Evolutionary conservation across 1,140 invertebrate species (phyloP).

Genomic region (Penaeus vannamei): DNA sequence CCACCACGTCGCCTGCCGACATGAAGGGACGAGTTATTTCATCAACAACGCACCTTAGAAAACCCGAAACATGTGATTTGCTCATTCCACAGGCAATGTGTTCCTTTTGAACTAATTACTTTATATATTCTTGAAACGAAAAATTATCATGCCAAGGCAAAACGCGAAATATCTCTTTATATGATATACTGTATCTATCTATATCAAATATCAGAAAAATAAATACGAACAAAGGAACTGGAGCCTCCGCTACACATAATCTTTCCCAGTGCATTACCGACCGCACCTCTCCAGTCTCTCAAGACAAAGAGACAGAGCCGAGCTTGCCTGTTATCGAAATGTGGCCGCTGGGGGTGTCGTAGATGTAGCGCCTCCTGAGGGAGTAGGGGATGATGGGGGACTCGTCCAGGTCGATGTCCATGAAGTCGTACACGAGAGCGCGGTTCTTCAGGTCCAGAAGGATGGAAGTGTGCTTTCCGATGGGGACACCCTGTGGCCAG

Average conservation of each 20-base stretch:
- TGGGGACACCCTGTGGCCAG: conserved; percentile 72
- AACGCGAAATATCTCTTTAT: no score
- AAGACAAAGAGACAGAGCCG: not conserved
- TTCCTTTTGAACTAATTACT: no score
- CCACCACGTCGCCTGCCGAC: conserved; percentile 75
- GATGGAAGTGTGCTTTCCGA: conserved; percentile 77
- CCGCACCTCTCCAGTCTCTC: not conserved
- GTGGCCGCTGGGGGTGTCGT: conserved; percentile 73
- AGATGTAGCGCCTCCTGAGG: conserved; percentile 76
- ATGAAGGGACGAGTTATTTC: not conserved
- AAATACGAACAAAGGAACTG: no score
- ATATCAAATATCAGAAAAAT: no score
- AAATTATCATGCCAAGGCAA: no score
- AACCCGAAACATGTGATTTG: not conserved
- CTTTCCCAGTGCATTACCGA: not conserved
- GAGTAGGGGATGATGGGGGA: conserved; percentile 76
- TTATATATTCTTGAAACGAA: no score
- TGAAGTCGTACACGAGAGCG: conserved; percentile 75
- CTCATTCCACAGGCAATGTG: no score
- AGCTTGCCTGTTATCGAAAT: conserved; percentile 74
- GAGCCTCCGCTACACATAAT: no score
- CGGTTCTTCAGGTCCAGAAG: conserved; percentile 77
- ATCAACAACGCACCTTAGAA: not conserved
- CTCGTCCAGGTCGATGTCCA: conserved; percentile 77
- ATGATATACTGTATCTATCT: no score